These are phyloP conservation scores for Tipula confusa DNA, from an alignment of 2,888 invertebrate genomes.

Conservation along the genomic window DNA sequence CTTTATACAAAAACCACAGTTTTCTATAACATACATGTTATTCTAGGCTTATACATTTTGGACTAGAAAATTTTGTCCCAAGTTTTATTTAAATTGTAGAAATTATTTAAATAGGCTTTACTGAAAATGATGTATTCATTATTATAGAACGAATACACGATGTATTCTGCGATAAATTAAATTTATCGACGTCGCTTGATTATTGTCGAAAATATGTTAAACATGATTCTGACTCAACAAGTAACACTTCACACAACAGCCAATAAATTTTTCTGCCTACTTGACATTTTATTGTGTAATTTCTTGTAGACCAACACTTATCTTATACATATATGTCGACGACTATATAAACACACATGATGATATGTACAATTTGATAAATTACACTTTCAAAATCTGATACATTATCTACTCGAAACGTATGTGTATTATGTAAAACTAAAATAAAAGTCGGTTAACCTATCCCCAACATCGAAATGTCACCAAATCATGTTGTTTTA, in stretches of 20 bases:
- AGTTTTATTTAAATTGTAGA: too few relatives aligned
- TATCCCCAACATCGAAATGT: slow-evolving; percentile 3
- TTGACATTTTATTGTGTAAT: neutral
- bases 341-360: neutral
- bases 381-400: neutral
- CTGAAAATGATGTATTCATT: too few relatives aligned
- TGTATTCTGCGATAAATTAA: too few relatives aligned
- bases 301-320: slow-evolving; percentile 3
- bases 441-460: neutral
- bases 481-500: neutral
- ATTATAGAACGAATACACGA: too few relatives aligned
- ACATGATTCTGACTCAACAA: neutral
- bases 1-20: too few relatives aligned
- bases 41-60: too few relatives aligned
- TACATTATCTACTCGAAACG: neutral
- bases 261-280: neutral
- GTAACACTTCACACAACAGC: neutral
- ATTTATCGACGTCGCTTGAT: neutral
- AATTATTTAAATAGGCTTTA: too few relatives aligned
- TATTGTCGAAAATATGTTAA: neutral
- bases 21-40: too few relatives aligned
- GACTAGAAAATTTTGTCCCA: too few relatives aligned
- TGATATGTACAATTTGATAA: neutral
- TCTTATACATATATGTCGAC: neutral
- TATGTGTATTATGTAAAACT: neutral